phyloP scores from a whole-genome alignment of 2,797 vertebrate species.

The Sus cebifrons region DNA sequence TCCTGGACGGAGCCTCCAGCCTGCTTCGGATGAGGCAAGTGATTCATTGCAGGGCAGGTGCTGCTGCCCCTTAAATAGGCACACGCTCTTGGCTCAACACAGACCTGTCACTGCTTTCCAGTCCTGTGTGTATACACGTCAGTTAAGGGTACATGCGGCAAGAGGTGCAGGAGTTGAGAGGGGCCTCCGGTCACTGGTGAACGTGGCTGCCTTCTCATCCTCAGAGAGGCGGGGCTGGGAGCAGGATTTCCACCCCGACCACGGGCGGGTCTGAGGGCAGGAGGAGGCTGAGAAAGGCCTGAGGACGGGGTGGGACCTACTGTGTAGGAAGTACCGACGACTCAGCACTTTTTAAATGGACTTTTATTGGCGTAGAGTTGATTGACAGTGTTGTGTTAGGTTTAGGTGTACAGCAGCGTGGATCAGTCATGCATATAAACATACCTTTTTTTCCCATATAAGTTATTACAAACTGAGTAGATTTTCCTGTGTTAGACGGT shows the following conservation, averaged over 20 bases:
- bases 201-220: background rate
- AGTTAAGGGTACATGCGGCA: fast-evolving
- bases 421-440: too few species aligned
- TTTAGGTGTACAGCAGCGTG: too few species aligned
- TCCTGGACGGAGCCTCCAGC: background rate
- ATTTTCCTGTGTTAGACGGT: background rate
- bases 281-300: background rate
- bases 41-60: too few species aligned
- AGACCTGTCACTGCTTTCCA: background rate
- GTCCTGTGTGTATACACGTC: background rate
- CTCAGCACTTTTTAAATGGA: too few species aligned
- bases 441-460: too few species aligned
- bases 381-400: too few species aligned
- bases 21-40: background rate
- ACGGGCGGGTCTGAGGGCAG: background rate
- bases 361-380: too few species aligned
- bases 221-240: background rate
- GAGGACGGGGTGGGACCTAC: background rate
- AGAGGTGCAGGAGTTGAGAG: background rate
- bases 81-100: background rate
- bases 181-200: too few species aligned
- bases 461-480: too few species aligned
- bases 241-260: background rate
- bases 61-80: background rate
- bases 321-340: background rate